Percentiles rank a stretch among this genome's conserved stretches.
phyloP scores from a whole-genome alignment of 1,140 invertebrate species.

The Delia radicum region DNA sequence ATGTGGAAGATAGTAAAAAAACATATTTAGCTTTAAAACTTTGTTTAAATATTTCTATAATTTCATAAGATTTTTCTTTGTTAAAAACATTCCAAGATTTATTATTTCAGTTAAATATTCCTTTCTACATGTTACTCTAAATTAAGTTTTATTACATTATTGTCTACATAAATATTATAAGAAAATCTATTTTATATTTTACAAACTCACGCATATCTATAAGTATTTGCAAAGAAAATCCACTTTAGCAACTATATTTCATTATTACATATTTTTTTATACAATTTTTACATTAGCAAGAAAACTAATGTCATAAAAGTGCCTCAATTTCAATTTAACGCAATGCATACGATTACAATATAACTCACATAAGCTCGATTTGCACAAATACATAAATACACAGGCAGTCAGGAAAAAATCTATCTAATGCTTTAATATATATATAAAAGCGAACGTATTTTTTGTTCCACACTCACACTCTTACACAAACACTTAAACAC shows the following conservation, averaged over 20 bases:
- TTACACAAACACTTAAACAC: too few relatives aligned
- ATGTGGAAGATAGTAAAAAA: too few relatives aligned
- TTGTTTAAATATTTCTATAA: too few relatives aligned
- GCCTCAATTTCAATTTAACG: neutral
- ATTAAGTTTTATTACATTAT: neutral
- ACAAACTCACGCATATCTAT: too few relatives aligned
- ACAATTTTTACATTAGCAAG: neutral
- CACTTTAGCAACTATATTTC: neutral
- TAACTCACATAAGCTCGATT: neutral
- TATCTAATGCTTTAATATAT: too few relatives aligned
- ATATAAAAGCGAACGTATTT: too few relatives aligned
- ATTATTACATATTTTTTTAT: neutral
- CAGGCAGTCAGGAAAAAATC: too few relatives aligned
- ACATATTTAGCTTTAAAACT: too few relatives aligned
- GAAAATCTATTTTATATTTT: neutral
- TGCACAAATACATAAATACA: neutral
- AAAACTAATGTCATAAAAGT: conserved; percentile 3
- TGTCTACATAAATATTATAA: neutral
- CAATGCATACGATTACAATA: neutral
- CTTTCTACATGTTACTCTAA: neutral
- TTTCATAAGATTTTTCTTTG: too few relatives aligned
- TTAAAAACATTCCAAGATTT: too few relatives aligned
- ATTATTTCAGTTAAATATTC: too few relatives aligned
- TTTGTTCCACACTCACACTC: too few relatives aligned
- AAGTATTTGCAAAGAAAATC: neutral